Percentiles rank a stretch among this genome's conserved stretches.
Conservation (phyloP, 2,113 vertebrate species). For the Hiodon tergisus region DNA sequence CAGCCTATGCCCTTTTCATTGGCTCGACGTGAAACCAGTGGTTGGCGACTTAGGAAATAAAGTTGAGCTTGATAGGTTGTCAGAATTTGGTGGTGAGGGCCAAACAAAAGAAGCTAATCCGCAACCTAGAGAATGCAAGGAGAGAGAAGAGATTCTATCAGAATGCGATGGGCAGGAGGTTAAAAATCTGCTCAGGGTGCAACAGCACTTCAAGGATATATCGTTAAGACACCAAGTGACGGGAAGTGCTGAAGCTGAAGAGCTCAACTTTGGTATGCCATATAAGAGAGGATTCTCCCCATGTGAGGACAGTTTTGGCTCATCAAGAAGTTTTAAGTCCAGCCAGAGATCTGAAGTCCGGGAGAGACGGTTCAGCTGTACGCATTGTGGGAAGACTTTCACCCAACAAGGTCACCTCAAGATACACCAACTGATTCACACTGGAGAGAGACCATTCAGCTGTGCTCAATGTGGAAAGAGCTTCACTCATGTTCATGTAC, state of each 20-base stretch:
- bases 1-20: background rate
- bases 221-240: background rate
- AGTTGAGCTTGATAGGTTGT: background rate
- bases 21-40: background rate
- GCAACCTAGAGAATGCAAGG: background rate
- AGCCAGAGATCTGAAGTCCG: background rate
- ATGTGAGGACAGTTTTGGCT: background rate
- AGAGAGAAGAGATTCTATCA: background rate
- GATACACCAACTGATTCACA: constrained; percentile 56
- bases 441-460: constrained; percentile 53
- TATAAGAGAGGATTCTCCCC: background rate
- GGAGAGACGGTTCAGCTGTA: constrained; percentile 44
- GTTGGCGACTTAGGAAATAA: constrained; percentile 2
- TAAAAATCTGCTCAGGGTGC: background rate
- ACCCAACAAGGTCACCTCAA: constrained; percentile 61
- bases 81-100: background rate
- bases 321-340: background rate
- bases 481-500: constrained; percentile 18
- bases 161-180: background rate
- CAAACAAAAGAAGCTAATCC: background rate
- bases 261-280: background rate
- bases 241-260: background rate
- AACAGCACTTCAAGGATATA: background rate
- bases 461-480: constrained; percentile 17
- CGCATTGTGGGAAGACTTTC: constrained; percentile 58